Evolutionary conservation across 1,140 invertebrate species (phyloP), one percentile per base, ranked within the genome.

Genomic region (Drosophila pachea): DNA sequence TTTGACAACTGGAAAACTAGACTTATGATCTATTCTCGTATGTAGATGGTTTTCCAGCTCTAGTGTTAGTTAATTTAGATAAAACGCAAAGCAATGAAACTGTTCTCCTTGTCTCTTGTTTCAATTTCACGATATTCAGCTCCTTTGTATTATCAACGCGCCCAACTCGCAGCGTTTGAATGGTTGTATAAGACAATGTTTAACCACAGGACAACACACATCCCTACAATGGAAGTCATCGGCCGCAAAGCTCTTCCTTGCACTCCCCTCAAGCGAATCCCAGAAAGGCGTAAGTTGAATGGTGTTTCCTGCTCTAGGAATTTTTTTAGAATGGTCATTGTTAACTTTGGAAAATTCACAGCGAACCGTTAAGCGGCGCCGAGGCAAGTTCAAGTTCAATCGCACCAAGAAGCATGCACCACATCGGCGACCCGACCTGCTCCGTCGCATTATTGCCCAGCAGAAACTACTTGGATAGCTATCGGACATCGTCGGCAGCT

Each of bases 331-430:
- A 22, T 22, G 22, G 1, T 22, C 22, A 22, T 3, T 22, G 22
- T 22, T 2, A 22, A 22, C 3, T 22, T 22, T 22, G 22, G 22
- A 22, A 22, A 47, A 53, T 65, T 53, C 5, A 35, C 43, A 89
- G 86, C 68, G 89, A 90, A 91, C 63, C 60, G 50, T 69, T 67
- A 89, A 95, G 93, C 94, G 94, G 93, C 92, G 93, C 90, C 91
- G 93, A 93, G 93, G 92, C 90, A 93, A 93, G 90, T 91, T 93
- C 90, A 93, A 94, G 90, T 95, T 95, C 91, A 92, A 94, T 90
- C 92, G 94, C 92, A 92, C 93, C 92, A 95, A 95, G 91, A 92
- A 94, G 89, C 94, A 95, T 90, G 92, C 92, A 87, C 92, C 93
- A 90, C 91, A 89, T 68, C 74, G 89, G 38, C 74, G 88, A 87